Evolutionary conservation across 2,797 vertebrate species (phyloP).

Genomic region (Acridotheres tristis): DNA sequence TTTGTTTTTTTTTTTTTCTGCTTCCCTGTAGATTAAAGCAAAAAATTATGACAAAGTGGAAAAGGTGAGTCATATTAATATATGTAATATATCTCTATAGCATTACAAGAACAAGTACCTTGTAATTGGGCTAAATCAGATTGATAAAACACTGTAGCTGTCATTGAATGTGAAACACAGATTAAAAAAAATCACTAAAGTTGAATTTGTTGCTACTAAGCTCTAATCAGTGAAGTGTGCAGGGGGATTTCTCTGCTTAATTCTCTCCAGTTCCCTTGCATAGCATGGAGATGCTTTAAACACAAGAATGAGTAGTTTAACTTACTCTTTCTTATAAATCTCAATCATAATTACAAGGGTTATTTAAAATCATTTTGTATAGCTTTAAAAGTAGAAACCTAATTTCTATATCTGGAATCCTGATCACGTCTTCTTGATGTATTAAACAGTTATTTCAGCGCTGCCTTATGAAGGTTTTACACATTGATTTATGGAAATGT

Average conservation of each 20-base stretch:
- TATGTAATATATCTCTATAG: slow-evolving; percentile 5
- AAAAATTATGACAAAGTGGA: slow-evolving; percentile 99
- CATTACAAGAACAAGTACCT: not conserved
- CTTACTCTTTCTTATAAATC: not conserved
- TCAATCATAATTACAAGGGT: not conserved
- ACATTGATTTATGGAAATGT: slow-evolving; percentile 99
- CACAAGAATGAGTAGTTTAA: not conserved
- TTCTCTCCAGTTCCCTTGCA: not conserved
- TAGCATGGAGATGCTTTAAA: not conserved
- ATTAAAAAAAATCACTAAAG: not conserved
- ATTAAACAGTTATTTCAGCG: slow-evolving; percentile 93
- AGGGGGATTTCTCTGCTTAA: not conserved
- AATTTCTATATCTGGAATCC: slow-evolving; percentile 24
- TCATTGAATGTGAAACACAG: not conserved
- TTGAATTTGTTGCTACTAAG: not conserved
- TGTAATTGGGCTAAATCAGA: not conserved
- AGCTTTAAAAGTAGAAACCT: not conserved
- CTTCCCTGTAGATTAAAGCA: slow-evolving; percentile 94
- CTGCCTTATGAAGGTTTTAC: slow-evolving; percentile 99
- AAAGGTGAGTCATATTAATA: slow-evolving; percentile 88
- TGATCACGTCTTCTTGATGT: slow-evolving; percentile 67
- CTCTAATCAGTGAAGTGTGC: not conserved
- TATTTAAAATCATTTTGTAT: not conserved
- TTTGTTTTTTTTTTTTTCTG: slow-evolving; percentile 67
- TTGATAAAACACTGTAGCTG: not conserved